These are phyloP conservation scores for Stenodema calcarata DNA, from an alignment of 2,888 invertebrate species.

Conservation along the genomic window DNA sequence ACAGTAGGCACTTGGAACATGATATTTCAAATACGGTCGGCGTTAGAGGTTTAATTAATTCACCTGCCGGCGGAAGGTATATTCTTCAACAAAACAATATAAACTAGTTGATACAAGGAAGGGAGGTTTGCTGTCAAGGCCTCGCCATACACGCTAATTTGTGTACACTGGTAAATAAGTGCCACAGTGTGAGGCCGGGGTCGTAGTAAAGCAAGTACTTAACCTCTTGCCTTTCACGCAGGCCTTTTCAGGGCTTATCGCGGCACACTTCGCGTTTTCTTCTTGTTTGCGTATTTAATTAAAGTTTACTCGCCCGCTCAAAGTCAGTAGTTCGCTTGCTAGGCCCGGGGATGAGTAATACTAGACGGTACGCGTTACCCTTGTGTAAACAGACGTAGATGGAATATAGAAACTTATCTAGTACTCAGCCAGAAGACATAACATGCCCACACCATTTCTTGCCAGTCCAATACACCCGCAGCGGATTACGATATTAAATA, in stretches of 20 bases:
- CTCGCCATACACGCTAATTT: not conserved
- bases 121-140: not conserved
- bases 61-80: too few relatives aligned
- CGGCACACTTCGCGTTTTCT: not conserved
- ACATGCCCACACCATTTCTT: too few relatives aligned
- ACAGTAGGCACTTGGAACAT: too few relatives aligned
- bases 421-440: too few relatives aligned
- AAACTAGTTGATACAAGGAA: not conserved
- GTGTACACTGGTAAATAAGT: not conserved
- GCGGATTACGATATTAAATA: too few relatives aligned
- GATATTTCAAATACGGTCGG: too few relatives aligned
- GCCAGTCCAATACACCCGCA: too few relatives aligned
- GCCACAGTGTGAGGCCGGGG: not conserved
- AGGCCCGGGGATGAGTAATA: not conserved
- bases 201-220: not conserved
- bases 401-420: not conserved
- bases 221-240: not conserved
- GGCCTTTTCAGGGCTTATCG: not conserved
- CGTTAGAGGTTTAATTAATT: too few relatives aligned
- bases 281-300: not conserved
- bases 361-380: too few relatives aligned
- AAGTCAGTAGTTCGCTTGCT: not conserved
- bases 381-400: not conserved
- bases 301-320: not conserved
- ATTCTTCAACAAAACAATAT: not conserved